Percentiles rank a stretch among this genome's conserved stretches.
phyloP scores from a whole-genome alignment of 2,888 invertebrate species.

The Cactoblastis cactorum region DNA sequence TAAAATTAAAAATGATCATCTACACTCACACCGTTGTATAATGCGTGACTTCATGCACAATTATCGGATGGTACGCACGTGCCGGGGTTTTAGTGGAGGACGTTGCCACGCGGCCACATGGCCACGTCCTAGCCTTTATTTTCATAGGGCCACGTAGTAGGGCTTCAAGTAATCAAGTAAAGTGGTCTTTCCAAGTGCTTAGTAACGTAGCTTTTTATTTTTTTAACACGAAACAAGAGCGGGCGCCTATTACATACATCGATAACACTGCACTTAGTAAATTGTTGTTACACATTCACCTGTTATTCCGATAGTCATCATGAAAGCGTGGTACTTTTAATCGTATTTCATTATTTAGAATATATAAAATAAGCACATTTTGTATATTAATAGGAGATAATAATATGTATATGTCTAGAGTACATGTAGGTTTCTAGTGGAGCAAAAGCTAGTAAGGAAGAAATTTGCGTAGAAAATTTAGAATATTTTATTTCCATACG shows the following conservation, averaged over 20 bases:
- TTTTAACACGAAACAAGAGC: constrained; percentile 55
- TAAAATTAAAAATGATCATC: too few relatives aligned
- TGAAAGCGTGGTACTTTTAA: not conserved
- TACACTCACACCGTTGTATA: constrained; percentile 14
- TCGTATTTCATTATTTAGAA: not conserved
- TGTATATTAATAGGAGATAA: not conserved
- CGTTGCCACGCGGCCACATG: constrained; percentile 36
- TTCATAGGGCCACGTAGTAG: constrained; percentile 41
- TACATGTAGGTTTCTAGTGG: too few relatives aligned
- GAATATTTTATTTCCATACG: too few relatives aligned
- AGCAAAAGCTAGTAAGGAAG: too few relatives aligned
- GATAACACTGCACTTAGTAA: constrained; percentile 61
- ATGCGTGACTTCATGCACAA: constrained; percentile 36
- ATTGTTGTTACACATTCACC: constrained; percentile 31
- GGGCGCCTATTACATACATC: constrained; percentile 41
- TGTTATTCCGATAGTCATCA: constrained; percentile 18
- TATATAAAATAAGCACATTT: not conserved
- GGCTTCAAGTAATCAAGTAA: constrained; percentile 77
- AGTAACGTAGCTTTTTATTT: constrained; percentile 58
- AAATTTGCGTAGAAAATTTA: too few relatives aligned
- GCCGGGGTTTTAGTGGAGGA: constrained; percentile 48
- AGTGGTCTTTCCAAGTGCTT: constrained; percentile 65
- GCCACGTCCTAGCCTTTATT: constrained; percentile 31
- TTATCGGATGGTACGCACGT: constrained; percentile 49
- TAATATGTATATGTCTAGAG: too few relatives aligned